Conservation (phyloP, 2,113 vertebrate genomes). For the Cepphus grylle region DNA sequence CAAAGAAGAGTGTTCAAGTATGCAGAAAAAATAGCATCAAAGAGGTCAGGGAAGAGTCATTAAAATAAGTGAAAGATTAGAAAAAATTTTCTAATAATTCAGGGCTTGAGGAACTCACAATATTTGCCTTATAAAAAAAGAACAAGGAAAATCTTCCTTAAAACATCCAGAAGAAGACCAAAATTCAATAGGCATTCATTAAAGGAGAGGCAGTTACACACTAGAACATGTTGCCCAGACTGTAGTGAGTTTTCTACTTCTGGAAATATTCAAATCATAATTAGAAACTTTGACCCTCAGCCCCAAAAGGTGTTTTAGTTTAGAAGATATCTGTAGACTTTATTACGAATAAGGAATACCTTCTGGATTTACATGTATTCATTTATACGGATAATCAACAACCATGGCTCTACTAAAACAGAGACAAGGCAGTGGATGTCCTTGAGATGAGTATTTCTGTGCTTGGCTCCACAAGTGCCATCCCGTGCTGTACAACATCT, state of each 20-base stretch:
- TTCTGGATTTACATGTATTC: neutral
- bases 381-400: neutral
- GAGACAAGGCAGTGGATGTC: neutral
- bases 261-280: neutral
- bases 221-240: neutral
- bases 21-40: neutral
- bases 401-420: neutral
- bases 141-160: neutral
- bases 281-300: neutral
- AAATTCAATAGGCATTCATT: neutral
- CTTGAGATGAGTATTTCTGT: accelerated
- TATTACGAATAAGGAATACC: neutral
- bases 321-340: neutral
- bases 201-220: neutral
- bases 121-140: neutral
- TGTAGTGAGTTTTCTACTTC: neutral
- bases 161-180: neutral
- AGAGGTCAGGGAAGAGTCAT: neutral
- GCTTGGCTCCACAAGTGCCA: neutral
- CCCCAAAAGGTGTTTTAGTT: neutral
- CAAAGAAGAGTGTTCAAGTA: neutral
- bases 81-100: neutral
- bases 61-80: neutral
- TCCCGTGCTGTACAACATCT: neutral
- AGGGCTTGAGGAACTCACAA: neutral